phyloP scores from a whole-genome alignment of 2,797 vertebrate genomes.

The Thunnus albacares region DNA sequence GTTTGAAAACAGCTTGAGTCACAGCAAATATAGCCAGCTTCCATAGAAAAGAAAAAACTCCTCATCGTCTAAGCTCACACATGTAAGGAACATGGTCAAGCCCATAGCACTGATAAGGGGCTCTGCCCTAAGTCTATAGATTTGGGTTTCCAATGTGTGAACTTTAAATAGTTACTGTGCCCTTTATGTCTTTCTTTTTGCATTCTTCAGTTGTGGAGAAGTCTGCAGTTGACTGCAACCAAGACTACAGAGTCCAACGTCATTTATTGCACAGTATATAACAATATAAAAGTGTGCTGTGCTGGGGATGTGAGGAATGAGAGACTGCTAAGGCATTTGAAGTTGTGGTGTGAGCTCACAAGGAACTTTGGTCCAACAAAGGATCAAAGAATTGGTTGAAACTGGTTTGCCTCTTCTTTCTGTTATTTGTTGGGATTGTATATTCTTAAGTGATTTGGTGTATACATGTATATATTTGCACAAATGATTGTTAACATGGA shows the following conservation, averaged over 20 bases:
- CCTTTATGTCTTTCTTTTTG: constrained; percentile 68
- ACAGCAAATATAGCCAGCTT: too few relatives aligned
- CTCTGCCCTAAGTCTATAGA: not conserved
- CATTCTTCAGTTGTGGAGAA: constrained; percentile 61
- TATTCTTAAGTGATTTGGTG: constrained; percentile 6
- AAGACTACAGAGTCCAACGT: constrained; percentile 34
- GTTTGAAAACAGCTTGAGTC: too few relatives aligned
- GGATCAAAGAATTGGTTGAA: not conserved
- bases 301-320: constrained; percentile 24
- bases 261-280: constrained; percentile 28
- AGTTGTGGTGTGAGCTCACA: constrained; percentile 15
- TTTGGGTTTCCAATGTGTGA: constrained; percentile 12
- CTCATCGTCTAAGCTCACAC: not conserved
- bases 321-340: constrained; percentile 4
- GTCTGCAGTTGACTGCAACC: constrained; percentile 31
- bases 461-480: constrained; percentile 10
- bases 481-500: constrained; percentile 9
- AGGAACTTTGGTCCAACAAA: constrained; percentile 19
- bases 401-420: not conserved
- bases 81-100: constrained; percentile 5
- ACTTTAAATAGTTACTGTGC: constrained; percentile 7
- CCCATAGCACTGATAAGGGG: not conserved
- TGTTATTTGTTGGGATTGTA: constrained; percentile 21
- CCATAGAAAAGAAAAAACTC: not conserved
- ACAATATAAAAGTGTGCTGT: constrained; percentile 1